Evolutionary conservation across 2,888 invertebrate genomes (phyloP).

Genomic region (Lasioglossum vierecki): DNA sequence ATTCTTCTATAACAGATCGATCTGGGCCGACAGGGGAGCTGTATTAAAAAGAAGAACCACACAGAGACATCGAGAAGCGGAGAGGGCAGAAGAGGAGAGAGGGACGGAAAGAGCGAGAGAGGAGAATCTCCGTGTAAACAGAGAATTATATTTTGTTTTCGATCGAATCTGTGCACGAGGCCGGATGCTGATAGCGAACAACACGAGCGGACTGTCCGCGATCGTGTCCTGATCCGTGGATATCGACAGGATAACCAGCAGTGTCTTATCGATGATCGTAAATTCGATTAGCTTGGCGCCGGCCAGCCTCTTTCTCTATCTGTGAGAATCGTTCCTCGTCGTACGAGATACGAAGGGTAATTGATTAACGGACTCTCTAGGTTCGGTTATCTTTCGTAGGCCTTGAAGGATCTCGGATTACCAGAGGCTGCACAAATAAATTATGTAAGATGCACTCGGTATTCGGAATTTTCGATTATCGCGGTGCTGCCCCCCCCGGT

Average conservation of each 20-base stretch:
- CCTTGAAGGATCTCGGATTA: background rate
- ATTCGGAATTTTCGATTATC: background rate
- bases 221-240: background rate
- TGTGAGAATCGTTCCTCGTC: background rate
- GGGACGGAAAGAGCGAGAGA: background rate
- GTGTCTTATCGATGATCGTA: background rate
- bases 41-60: background rate
- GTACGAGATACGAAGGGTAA: background rate
- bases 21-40: background rate
- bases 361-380: background rate
- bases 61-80: background rate
- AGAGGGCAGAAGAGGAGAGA: background rate
- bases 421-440: conserved; percentile 5
- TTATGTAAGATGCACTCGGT: background rate
- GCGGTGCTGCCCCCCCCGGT: background rate
- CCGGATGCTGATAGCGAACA: conserved; percentile 7
- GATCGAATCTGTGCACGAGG: conserved; percentile 17
- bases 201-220: background rate
- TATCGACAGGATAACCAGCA: background rate
- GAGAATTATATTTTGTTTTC: conserved; percentile 9
- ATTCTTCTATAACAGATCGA: background rate
- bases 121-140: conserved; percentile 4
- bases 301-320: background rate
- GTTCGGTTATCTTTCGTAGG: background rate
- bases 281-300: background rate